These are phyloP conservation scores for Watsonalla binaria DNA, from an alignment of 2,888 invertebrate genomes.

Conservation along the genomic window DNA sequence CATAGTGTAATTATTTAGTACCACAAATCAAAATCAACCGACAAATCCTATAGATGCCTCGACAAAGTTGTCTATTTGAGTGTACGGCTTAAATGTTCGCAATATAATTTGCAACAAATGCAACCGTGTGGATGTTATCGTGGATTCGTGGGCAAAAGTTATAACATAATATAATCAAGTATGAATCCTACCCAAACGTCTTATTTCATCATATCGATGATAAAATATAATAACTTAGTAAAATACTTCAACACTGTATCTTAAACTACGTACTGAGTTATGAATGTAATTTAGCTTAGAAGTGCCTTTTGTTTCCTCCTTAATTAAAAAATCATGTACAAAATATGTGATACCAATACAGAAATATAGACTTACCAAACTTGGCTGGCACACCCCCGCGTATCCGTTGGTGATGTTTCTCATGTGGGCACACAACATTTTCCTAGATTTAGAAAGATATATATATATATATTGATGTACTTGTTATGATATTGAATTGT, in stretches of 20 bases:
- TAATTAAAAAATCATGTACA: constrained; percentile 15
- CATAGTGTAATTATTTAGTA: not conserved
- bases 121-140: no score
- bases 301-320: constrained; percentile 16
- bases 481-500: constrained; percentile 4
- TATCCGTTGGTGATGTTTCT: not conserved
- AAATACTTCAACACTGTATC: constrained; percentile 18
- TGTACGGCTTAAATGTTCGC: no score
- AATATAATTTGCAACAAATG: no score
- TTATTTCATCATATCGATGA: not conserved
- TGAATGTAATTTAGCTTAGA: constrained; percentile 23
- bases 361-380: constrained; percentile 20
- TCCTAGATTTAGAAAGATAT: constrained; percentile 5
- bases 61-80: no score
- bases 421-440: not conserved
- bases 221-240: not conserved
- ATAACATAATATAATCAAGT: no score
- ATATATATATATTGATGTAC: constrained; percentile 3
- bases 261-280: constrained; percentile 24
- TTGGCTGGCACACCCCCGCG: constrained; percentile 11
- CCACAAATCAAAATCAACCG: no score
- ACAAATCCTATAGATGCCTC: no score
- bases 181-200: not conserved
- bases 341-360: constrained; percentile 21
- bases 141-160: no score